Evolutionary conservation across 2,113 vertebrate species (phyloP).

Genomic region (Gnathonemus echidnorhynchus): DNA sequence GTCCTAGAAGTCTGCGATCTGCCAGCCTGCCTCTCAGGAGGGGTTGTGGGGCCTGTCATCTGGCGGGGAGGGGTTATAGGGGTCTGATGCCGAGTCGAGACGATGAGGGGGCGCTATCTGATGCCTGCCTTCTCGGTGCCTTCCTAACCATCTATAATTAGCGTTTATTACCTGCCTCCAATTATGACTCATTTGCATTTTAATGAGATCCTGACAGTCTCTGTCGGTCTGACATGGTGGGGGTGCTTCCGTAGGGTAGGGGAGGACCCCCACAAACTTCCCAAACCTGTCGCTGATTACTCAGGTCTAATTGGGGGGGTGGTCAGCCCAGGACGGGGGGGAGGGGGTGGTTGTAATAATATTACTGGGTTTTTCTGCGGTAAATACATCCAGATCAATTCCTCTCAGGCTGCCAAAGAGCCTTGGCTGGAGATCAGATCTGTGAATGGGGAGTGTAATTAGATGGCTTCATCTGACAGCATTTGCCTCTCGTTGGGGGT

Average conservation of each 20-base stretch:
- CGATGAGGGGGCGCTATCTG: neutral
- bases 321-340: too few relatives aligned
- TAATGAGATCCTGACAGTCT: conserved; percentile 5
- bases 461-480: conserved; percentile 35
- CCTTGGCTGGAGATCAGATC: conserved; percentile 30
- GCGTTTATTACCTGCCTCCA: conserved; percentile 49
- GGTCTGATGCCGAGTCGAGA: neutral
- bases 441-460: conserved; percentile 36
- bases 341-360: neutral
- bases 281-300: too few relatives aligned
- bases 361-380: neutral
- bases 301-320: too few relatives aligned
- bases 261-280: too few relatives aligned
- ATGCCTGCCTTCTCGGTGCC: neutral
- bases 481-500: neutral
- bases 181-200: conserved; percentile 59
- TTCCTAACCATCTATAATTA: conserved; percentile 44
- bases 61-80: neutral
- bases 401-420: conserved; percentile 24
- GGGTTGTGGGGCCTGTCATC: neutral
- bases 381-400: conserved; percentile 24
- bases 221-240: too few relatives aligned
- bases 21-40: neutral
- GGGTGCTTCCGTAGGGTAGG: too few relatives aligned
- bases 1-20: neutral